Evolutionary conservation across 2,888 invertebrate genomes (phyloP), one percentile per base, ranked within the genome.

Genomic region (Sinotaia quadrata): DNA sequence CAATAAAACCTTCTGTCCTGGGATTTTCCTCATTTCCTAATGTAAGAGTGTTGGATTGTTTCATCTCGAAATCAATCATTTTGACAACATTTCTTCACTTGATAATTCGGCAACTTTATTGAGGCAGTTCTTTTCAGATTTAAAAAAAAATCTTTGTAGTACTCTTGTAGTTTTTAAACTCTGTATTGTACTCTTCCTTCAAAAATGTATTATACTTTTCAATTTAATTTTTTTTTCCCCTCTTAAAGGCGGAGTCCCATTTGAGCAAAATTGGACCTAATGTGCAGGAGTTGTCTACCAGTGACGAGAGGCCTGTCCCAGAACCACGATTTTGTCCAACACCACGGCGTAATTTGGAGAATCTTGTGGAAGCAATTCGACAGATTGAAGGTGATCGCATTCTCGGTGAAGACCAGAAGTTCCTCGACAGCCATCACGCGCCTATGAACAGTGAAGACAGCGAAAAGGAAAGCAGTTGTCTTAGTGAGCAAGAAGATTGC

Each of bases 281-380:
- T 56, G 56, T 65, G 44, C 65, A 65, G 49, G 66, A 66, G 21
- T 31, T 68, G n/a, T 68, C 68, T 2, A 56, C 60, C 27, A 33
- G 54, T 29, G 61, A 68, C 44, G 61, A 56, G 4, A 51, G 51
- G 24, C 4, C n/a, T 21, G 24, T 15, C n/a, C 36, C 52, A 2
- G 33, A 27, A 18, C 41, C 29, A 52, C 56, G 37, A 34, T 68
- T 54, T 63, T 58, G 60, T 63, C 73, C 83, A 77, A 94, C 94
- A 62, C 95, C 96, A 74, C 93, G 96, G 67, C 96, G 97, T 88
- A 98, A 97, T 89, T 91, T 99, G 81, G 97, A 98, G 89, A 98
- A 98, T 18, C 98, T 99, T 78, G 97, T 98, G 47, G 98, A 98
- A 89, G 99, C 99, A 31, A 68, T 74, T n/a, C 68, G 73, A 21